Percentiles rank a stretch among this genome's conserved stretches.
These are phyloP conservation scores for Hystrix brachyura DNA, from an alignment of 2,113 vertebrate genomes.

Conservation along the genomic window DNA sequence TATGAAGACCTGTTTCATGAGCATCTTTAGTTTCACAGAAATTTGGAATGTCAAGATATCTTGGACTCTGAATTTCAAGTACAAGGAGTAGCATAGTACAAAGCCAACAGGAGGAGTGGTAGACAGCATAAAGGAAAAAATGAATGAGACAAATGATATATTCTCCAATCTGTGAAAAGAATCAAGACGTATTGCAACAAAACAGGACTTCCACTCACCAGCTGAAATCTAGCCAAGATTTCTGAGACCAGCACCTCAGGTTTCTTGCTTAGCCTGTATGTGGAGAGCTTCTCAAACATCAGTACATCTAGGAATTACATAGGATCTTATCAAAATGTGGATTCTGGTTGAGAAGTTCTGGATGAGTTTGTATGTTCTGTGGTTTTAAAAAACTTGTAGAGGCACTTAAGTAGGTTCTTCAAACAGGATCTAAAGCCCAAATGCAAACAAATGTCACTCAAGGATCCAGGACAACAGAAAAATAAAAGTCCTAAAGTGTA, in stretches of 20 bases:
- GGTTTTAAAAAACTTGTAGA: not conserved
- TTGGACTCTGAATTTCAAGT: not conserved
- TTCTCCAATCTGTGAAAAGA: not conserved
- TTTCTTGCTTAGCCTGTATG: not conserved
- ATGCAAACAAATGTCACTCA: not conserved
- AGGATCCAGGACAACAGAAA: not conserved
- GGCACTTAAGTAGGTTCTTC: not conserved
- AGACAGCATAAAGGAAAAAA: not conserved
- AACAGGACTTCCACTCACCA: not conserved
- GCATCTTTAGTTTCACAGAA: not conserved
- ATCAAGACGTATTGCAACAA: not conserved
- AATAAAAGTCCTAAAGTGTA: not conserved
- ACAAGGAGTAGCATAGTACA: not conserved
- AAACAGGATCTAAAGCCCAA: not conserved
- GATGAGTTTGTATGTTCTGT: not conserved
- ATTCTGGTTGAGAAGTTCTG: not conserved
- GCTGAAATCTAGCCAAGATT: not conserved
- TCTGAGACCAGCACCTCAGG: not conserved
- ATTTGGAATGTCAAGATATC: not conserved
- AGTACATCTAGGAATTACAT: not conserved
- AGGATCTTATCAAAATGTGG: not conserved
- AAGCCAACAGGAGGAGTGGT: not conserved
- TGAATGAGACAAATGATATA: not conserved
- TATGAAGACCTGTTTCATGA: not conserved
- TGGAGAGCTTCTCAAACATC: not conserved